Base-by-base conservation (phyloP, 1,140 invertebrate species). In the Arctopsyche grandis region DNA sequence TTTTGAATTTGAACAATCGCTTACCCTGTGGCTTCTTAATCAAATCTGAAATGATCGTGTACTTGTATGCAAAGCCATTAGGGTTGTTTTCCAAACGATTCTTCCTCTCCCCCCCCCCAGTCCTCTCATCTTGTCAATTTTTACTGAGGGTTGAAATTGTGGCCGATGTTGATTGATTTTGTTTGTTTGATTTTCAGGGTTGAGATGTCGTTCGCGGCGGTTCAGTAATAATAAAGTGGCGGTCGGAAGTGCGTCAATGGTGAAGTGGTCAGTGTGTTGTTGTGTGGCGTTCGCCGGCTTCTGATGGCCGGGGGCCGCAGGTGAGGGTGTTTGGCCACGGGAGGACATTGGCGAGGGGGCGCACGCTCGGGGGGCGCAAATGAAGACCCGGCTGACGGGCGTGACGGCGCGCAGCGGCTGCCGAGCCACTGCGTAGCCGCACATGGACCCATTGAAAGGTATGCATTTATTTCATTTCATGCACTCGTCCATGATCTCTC, bases 341-440 rank as follows among this genome's bases (percentile, higher is more conserved):
- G 63, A n/a, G 60, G 69, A 70, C 24, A 38, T 26, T 70, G 12
- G 29, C 70, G 46, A 21, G 48, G 21, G 71, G 21, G 44, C 22
- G 12, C 5, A 52, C 0, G 22, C 63, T 24, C 9, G 21, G 63
- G 16, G 48, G 44, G 71, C 19, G 24, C 10, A 66, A 12, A 76
- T 76, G 74, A 84, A 85, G 84, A 84, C 83, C 82, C 84, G 85
- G 84, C 58, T 76, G 74, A 69, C 38, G 60, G 71, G 73, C 29
- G 56, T 29, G 26, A 22, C 24, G 74, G 74, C 74, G 48, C 74
- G 74, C 74, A 76, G 74, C 19, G 74, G 74, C 74, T 76, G 75
- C 58, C 66, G 22, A 46, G 75, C 75, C 78, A 76, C 78, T 76
- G 79, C 79, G 75, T 80, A 77, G 79, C 79, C 79, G 79, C 79